Evolutionary conservation across 2,113 vertebrate genomes (phyloP).

Genomic region (Motacilla alba): DNA sequence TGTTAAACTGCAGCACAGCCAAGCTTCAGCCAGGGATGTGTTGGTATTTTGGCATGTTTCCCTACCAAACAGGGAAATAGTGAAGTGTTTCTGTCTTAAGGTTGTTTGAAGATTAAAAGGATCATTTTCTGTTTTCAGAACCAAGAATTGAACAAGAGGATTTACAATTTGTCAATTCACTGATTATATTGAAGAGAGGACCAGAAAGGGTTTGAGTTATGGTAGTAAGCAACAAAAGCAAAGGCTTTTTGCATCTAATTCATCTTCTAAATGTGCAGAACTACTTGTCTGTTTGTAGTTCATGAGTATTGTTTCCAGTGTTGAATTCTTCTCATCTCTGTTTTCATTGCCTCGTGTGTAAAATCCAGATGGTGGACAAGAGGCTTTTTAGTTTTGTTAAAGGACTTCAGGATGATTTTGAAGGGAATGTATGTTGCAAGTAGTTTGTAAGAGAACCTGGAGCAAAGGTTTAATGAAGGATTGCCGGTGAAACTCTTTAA

Average conservation of each 20-base stretch:
- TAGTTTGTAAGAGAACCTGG: background rate
- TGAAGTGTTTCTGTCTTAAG: background rate
- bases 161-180: background rate
- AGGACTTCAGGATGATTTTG: background rate
- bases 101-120: background rate
- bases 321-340: background rate
- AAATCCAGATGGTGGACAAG: background rate
- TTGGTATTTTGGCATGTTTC: constrained; percentile 53
- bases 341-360: background rate
- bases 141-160: background rate
- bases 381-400: background rate
- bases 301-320: background rate
- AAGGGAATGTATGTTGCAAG: background rate
- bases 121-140: background rate
- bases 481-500: background rate
- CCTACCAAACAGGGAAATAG: background rate
- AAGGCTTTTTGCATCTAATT: background rate
- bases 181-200: background rate
- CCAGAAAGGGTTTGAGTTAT: background rate
- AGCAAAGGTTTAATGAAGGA: background rate
- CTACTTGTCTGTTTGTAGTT: background rate
- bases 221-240: background rate
- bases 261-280: background rate
- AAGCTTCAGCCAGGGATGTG: constrained; percentile 37
- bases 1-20: constrained; percentile 32